These are phyloP conservation scores for Porites lobata DNA, from an alignment of 92 coral and sea anemone species.

Conservation along the genomic window DNA sequence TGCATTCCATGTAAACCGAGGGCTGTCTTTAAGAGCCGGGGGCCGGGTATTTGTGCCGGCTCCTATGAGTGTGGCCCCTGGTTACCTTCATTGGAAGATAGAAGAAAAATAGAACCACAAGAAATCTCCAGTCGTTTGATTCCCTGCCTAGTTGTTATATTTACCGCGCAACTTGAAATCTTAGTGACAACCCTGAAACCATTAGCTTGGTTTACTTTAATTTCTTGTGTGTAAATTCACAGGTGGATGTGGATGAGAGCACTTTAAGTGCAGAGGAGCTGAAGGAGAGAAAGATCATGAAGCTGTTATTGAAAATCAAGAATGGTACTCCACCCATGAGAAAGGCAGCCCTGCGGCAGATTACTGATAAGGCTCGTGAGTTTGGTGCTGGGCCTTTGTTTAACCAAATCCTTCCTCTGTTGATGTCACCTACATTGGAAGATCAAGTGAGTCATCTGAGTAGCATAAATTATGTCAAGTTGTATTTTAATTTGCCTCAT, in stretches of 20 bases:
- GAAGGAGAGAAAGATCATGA: constrained; percentile 99
- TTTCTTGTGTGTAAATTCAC: neutral
- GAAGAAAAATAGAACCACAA: too few species aligned
- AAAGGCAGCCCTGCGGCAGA: constrained; percentile 98
- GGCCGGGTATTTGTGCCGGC: too few species aligned
- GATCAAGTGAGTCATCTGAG: constrained; percentile 83
- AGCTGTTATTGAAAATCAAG: constrained; percentile 90
- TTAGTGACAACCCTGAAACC: too few species aligned
- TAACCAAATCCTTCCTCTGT: constrained; percentile 94
- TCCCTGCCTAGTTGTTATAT: too few species aligned
- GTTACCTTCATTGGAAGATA: too few species aligned
- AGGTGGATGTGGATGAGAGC: constrained; percentile 99
- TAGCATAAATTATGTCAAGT: neutral
- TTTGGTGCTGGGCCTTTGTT: constrained; percentile 99
- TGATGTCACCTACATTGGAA: constrained; percentile 99
- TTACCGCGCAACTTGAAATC: too few species aligned
- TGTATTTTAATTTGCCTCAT: neutral
- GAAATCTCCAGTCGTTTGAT: too few species aligned
- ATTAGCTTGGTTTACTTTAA: too few species aligned
- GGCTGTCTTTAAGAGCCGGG: too few species aligned
- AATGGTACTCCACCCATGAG: constrained; percentile 99
- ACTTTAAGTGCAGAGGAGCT: constrained; percentile 97
- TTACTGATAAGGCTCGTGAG: constrained; percentile 99
- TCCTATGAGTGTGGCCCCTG: too few species aligned
- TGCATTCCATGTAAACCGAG: too few species aligned